Base-by-base conservation (phyloP, 2,797 vertebrate species). In the Loris lydekkerianus region DNA sequence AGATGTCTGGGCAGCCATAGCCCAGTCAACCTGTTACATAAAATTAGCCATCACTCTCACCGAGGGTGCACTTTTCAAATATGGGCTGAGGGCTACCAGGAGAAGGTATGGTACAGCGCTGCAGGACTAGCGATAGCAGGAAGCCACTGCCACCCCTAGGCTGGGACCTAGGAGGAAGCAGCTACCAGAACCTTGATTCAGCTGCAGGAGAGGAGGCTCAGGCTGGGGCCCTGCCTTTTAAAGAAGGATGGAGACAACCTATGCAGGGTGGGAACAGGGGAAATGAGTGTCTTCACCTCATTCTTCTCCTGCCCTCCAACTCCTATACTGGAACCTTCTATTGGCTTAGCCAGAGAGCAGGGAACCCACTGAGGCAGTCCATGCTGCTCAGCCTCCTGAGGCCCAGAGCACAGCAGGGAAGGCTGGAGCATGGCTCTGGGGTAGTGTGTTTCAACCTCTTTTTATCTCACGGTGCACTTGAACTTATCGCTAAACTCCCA, bases 291-390 rank as follows among this genome's bases (percentile, higher is more conserved):
- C 63, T 58, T 29, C 20, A 17, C 8, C 14, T 86, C n/a, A 13
- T 2, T n/a, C 46, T 61, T 46, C n/a, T 69, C 63, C 89, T 61
- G 43, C 27, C 43, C 5, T 67, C 73, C 10, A 5, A 0, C 10
- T 21, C 63, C 49, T 49, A 0, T 40, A 2, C n/a, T 46, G 69
- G 6, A 25, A 10, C 69, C 58, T 82, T 27, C 46, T 13, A 2
- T n/a, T 3, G 11, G 46, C 43, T 4, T 27, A 18, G 7, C 17
- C 20, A 49, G 10, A 89, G 56, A 11, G 13, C 43, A 80, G 60
- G 23, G 29, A 63, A 34, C 13, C 81, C 9, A 1, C 2, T 5
- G 13, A 31, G 18, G 20, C 0, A 21, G 0, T 25, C 29, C 14
- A 0, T 13, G 31, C 13, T 56, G 65, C 29, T 58, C 29, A 53